Base-by-base conservation (phyloP, 2,113 vertebrate species). In the Bos javanicus region DNA sequence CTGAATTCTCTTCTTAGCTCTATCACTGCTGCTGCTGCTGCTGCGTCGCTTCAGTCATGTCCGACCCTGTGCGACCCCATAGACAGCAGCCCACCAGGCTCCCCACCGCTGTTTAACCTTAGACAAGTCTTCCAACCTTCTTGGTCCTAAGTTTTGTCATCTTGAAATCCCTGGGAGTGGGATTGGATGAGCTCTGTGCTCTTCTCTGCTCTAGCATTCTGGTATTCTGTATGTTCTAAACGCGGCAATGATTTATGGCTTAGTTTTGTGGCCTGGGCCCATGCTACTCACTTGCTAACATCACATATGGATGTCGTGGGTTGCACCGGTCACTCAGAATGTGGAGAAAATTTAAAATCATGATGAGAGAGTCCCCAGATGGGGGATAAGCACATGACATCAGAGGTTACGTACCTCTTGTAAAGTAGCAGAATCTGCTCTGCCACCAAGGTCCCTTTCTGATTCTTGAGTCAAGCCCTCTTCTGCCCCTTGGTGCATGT, bases 321-420 rank as follows among this genome's bases (percentile, higher is more conserved):
- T 43, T 87, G 8, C 26, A 80, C 88, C 83, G 48, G 54, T 82
- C 80, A 87, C 67, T 92, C 26, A n/a, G 74, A 95, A 43, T 90
- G 46, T 88, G 39, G 26, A 62, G 50, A 13, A 54, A 92, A 59
- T 84, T 87, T 90, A 71, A 95, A 91, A 91, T 87, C 33, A 95
- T 94, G 81, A 52, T 80, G 87, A 87, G 36, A 71, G 50, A 59
- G 19, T 95, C 57, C 71, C 46, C 95, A 92, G 17, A 82, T 94
- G 33, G 36, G 50, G 59, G 52, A 76, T 52, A 88, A 91, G 59
- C n/a, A 54, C 64, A 36, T 21, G 78, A 50, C 54, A 90, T 52
- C 48, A 71, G 86, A 95, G 82, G 83, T 95, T 57, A 93, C 7
- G 43, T 28, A 78, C n/a, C 59, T 97, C 96, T 96, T 97, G 82